Evolutionary conservation across 2,797 vertebrate species (phyloP).

Genomic region (Fringilla coelebs): DNA sequence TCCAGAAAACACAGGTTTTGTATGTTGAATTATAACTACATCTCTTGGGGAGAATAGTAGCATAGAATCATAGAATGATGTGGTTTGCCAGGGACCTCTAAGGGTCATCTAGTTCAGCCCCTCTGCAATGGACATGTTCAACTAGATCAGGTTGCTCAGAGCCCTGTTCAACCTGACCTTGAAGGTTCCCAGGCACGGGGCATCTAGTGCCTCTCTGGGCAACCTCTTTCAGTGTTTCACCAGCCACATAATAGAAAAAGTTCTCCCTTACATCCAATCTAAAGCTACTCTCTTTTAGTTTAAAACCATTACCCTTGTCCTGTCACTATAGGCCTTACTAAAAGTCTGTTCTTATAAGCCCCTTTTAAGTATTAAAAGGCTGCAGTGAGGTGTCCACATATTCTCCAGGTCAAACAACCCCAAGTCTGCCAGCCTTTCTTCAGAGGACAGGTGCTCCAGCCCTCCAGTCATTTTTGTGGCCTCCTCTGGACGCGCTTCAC

Average conservation of each 20-base stretch:
- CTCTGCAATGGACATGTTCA: neutral
- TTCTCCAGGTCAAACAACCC: neutral
- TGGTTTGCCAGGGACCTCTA: neutral
- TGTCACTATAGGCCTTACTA: rapidly evolving
- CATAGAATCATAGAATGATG: neutral
- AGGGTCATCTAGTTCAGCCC: neutral
- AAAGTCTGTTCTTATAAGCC: neutral
- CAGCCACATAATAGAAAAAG: neutral
- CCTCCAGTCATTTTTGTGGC: neutral
- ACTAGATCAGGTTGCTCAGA: neutral
- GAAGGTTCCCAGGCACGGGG: neutral
- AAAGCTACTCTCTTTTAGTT: neutral
- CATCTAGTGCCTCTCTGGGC: neutral
- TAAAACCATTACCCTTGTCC: neutral
- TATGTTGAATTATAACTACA: neutral
- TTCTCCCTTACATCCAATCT: neutral
- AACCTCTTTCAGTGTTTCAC: neutral
- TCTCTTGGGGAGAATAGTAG: neutral
- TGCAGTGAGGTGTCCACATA: rapidly evolving
- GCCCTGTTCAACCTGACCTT: neutral
- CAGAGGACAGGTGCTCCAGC: neutral
- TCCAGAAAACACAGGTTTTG: neutral
- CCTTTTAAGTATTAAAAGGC: neutral
- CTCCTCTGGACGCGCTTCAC: neutral
- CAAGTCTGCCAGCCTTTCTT: neutral